Evolutionary conservation across 2,888 invertebrate species (phyloP), one percentile per base, ranked within the genome.

Genomic region (Leptothorax acervorum): DNA sequence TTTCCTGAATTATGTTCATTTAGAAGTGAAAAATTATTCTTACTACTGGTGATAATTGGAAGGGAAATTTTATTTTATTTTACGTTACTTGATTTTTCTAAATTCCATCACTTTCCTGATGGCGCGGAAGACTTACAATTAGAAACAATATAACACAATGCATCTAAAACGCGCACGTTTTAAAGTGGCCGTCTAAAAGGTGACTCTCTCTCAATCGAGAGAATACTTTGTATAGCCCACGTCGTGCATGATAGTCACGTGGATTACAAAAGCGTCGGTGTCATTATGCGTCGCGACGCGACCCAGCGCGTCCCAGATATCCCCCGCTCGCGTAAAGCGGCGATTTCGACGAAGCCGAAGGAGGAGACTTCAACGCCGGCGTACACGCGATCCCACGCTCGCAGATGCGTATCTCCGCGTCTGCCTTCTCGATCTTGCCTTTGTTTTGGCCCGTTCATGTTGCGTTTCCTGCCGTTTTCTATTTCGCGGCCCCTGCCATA

Each of bases 401-500:
- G 87, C 88, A 92, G 93, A 94, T 94, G 88, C 90, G 90, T 93
- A 94, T 94, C 94, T 93, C 88, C 91, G 88, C 90, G 57, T 60
- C 79, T 79, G 45, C 79, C 70, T 79, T 48, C 92, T 93, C 92
- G 93, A 92, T 93, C 94, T 75, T 87, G 82, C 93, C 93, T 94
- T 94, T 94, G 94, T 94, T 93, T 94, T 93, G 93, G 93, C 91
- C 89, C 88, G 91, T 92, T 92, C 91, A 79, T 91, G 90, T 71
- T 31, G 28, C 90, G 93, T 93, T 94, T 94, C 94, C 94, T 93
- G 94, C 92, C 92, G 93, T 93, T 94, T 94, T 93, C 93, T 93
- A 92, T 92, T 89, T 87, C 88, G 84, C 88, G 85, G 62, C 73
- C 65, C 85, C 73, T 84, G 82, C 79, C 28, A 9, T 73, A 70